Conservation (phyloP, 2,797 vertebrate species). For the Chaetophractus vellerosus region DNA sequence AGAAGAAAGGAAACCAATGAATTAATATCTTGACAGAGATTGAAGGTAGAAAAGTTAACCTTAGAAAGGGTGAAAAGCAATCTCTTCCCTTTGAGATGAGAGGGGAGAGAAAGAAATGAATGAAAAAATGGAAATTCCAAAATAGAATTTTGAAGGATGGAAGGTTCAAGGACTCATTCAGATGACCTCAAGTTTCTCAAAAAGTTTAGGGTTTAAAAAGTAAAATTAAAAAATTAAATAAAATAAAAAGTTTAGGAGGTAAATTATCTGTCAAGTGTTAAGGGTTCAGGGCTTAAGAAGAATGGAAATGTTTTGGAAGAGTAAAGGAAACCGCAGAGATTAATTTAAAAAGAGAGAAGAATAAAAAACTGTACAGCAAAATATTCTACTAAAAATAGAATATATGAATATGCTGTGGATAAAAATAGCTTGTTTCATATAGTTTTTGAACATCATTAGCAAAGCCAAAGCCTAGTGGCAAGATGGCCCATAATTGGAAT, state of each 20-base stretch:
- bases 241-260: neutral
- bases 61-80: slow-evolving; percentile 10
- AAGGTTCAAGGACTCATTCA: neutral
- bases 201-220: neutral
- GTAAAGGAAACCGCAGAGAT: neutral
- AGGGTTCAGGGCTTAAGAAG: neutral
- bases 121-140: slow-evolving; percentile 17
- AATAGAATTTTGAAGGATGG: neutral
- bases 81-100: neutral
- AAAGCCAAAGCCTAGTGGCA: neutral
- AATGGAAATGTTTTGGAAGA: slow-evolving; percentile 11
- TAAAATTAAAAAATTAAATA: too few relatives aligned
- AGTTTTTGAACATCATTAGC: slow-evolving; percentile 8
- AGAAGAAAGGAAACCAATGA: neutral
- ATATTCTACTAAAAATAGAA: slow-evolving; percentile 47
- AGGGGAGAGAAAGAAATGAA: neutral
- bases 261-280: neutral
- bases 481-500: neutral
- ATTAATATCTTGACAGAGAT: neutral
- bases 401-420: neutral
- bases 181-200: slow-evolving; percentile 30
- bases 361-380: neutral
- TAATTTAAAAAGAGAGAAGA: neutral
- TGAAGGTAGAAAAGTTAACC: neutral
- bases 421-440: slow-evolving; percentile 5